Evolutionary conservation across 2,888 invertebrate genomes (phyloP).

Genomic region (Gandaritis pyraliata): DNA sequence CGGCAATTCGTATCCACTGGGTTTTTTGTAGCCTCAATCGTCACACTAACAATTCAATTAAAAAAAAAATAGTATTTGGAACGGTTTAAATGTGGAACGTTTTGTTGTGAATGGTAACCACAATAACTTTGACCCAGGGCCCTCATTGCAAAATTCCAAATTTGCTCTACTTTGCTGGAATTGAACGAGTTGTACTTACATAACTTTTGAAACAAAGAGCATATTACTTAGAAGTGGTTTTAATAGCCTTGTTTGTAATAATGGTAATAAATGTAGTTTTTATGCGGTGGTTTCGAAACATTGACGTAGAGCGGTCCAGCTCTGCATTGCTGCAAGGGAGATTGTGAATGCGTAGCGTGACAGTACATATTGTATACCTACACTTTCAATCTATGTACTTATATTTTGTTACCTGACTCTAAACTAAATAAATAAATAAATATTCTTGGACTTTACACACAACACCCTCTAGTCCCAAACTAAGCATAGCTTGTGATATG

Average conservation of each 20-base stretch:
- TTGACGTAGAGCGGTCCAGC: not conserved
- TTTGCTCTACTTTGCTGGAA: conserved; percentile 17
- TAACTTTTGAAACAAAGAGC: conserved; percentile 23
- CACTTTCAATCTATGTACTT: not conserved
- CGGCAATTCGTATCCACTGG: conserved; percentile 61
- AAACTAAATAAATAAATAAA: too few species aligned
- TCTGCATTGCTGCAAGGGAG: conserved; percentile 9
- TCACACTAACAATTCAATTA: conserved; percentile 36
- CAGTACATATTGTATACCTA: not conserved
- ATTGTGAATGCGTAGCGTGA: conserved; percentile 1
- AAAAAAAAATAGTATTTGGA: conserved; percentile 15
- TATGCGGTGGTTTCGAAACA: conserved; percentile 21
- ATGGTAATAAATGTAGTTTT: not conserved
- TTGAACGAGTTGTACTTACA: conserved; percentile 21
- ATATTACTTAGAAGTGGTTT: conserved; percentile 16
- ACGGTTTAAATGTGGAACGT: conserved; percentile 3
- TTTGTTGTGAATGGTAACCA: not conserved
- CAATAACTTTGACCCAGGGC: conserved; percentile 17
- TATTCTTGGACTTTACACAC: too few species aligned
- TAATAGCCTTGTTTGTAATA: conserved; percentile 20
- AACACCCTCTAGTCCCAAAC: too few species aligned
- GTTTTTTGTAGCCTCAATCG: conserved; percentile 67
- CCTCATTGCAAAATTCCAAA: conserved; percentile 18
- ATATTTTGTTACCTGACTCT: not conserved
- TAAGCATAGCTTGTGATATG: too few species aligned